These are phyloP conservation scores for Xestoiulus laeticollis DNA, from an alignment of 2,888 invertebrate genomes.

Conservation along the genomic window DNA sequence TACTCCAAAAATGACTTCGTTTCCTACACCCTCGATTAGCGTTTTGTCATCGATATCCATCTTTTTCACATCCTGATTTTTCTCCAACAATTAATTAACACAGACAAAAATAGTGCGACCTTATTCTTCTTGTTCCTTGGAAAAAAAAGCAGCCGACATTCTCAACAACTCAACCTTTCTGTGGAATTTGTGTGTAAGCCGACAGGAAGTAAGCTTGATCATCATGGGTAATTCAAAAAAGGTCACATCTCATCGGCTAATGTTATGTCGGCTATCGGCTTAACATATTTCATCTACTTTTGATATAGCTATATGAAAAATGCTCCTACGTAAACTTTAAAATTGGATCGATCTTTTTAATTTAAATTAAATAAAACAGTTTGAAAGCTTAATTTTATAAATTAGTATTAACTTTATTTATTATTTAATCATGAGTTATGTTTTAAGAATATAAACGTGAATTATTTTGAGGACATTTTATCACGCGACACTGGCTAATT, in stretches of 20 bases:
- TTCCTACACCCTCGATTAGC: conserved; percentile 53
- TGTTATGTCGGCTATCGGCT: not conserved
- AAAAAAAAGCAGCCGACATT: conserved; percentile 25
- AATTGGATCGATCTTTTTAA: not conserved
- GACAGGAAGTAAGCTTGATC: not conserved
- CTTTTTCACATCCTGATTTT: not conserved
- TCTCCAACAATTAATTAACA: not conserved
- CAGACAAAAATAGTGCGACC: not conserved
- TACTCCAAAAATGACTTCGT: conserved; percentile 53
- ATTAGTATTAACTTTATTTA: too few species aligned
- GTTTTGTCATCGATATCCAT: conserved; percentile 2
- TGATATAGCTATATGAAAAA: not conserved
- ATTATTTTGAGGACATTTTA: not conserved
- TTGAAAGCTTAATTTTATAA: not conserved
- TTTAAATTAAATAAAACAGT: not conserved
- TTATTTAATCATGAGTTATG: not conserved
- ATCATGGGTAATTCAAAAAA: too few species aligned
- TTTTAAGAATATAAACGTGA: not conserved
- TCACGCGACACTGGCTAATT: not conserved
- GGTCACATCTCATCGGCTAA: not conserved
- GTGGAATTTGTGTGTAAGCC: not conserved
- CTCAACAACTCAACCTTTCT: not conserved
- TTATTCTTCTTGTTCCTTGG: not conserved
- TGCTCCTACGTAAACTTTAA: not conserved
- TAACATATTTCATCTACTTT: not conserved